A percentile compares a stretch with the other conserved stretches of the same genome.
Conservation (phyloP, 2,888 invertebrate species). For the Zelleria hepariella region DNA sequence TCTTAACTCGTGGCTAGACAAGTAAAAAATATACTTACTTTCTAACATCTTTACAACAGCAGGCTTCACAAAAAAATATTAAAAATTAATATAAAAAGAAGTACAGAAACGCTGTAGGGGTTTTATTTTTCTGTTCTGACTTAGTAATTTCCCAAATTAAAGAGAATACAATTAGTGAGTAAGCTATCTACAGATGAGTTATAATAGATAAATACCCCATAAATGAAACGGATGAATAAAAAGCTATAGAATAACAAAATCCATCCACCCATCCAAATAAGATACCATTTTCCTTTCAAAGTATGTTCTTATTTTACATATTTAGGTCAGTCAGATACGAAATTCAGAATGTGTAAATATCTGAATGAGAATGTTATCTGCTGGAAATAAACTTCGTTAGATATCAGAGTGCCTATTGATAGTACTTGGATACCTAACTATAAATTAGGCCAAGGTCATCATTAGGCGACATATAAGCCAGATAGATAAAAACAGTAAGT, state of each 20-base stretch:
- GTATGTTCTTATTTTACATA: not conserved
- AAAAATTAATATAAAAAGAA: not conserved
- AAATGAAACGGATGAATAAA: not conserved
- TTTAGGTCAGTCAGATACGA: not conserved
- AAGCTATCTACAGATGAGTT: not conserved
- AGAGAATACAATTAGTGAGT: not conserved
- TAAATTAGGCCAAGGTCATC: conserved; percentile 4
- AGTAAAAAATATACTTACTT: not conserved
- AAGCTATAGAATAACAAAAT: not conserved
- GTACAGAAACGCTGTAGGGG: not conserved
- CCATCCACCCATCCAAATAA: not conserved
- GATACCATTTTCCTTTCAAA: no score
- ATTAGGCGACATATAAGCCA: not conserved
- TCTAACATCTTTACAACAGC: not conserved
- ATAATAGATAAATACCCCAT: not conserved
- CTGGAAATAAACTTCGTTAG: not conserved
- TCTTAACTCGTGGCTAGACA: not conserved
- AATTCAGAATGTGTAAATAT: not conserved
- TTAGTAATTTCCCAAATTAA: not conserved
- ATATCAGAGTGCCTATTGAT: not conserved
- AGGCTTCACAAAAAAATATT: not conserved
- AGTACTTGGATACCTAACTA: not conserved
- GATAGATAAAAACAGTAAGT: not conserved
- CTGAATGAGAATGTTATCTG: not conserved
- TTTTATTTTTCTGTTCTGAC: not conserved